Conservation (phyloP, 2,888 invertebrate genomes). For the Diabrotica balteata region DNA sequence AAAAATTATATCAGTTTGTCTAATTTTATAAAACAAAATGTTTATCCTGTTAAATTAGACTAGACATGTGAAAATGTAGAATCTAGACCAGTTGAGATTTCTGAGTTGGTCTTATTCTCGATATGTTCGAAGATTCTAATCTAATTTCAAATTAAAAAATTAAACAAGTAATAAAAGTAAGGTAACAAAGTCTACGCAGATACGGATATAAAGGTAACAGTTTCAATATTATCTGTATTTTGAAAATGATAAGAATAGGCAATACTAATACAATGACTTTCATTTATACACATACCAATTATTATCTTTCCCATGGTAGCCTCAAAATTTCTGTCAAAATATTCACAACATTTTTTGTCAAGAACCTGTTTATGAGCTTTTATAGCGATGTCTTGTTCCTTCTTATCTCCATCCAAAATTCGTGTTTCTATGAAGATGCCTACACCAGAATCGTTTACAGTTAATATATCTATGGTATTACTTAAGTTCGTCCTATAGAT, state of each 20-base stretch:
- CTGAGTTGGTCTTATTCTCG: no score
- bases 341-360: slow-evolving; percentile 27
- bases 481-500: slow-evolving; percentile 18
- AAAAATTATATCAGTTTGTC: no score
- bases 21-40: no score
- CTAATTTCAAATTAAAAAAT: no score
- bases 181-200: no score
- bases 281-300: slow-evolving; percentile 19
- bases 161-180: no score
- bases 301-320: slow-evolving; percentile 25
- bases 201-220: slow-evolving; percentile 11
- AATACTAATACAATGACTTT: slow-evolving; percentile 5
- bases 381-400: slow-evolving; percentile 13
- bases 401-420: background rate
- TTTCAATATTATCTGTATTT: slow-evolving; percentile 16
- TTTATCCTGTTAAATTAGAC: no score
- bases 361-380: slow-evolving; percentile 18
- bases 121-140: no score
- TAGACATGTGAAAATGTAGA: no score
- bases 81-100: no score
- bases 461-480: slow-evolving; percentile 16
- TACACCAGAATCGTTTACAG: slow-evolving; percentile 13
- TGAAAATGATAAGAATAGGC: slow-evolving; percentile 25
- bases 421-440: slow-evolving; percentile 17
- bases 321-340: slow-evolving; percentile 25